Conservation (phyloP, 2,797 vertebrate species). For the Botia almorhae region DNA sequence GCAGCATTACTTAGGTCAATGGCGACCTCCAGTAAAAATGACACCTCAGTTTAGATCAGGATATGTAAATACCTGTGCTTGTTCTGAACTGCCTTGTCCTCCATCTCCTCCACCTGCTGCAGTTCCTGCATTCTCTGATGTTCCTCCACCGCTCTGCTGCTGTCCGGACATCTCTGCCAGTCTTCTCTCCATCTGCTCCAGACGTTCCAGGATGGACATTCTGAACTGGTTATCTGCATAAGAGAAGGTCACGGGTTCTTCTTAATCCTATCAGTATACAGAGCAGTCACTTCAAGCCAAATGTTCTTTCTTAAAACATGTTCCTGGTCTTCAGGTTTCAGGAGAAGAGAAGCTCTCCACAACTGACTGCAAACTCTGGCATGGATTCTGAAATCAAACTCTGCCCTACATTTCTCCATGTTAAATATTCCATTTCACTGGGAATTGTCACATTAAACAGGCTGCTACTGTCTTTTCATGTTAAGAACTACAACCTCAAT, state of each 20-base stretch:
- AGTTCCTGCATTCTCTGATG: slow-evolving; percentile 76
- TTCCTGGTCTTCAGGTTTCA: too few relatives aligned
- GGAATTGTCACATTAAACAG: background rate
- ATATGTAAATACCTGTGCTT: slow-evolving; percentile 71
- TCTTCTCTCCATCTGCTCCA: slow-evolving; percentile 99
- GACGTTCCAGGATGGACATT: slow-evolving; percentile 98
- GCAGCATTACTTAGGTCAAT: background rate
- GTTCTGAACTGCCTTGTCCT: slow-evolving; percentile 80
- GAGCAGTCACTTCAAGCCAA: too few relatives aligned
- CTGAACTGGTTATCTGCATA: slow-evolving; percentile 96
- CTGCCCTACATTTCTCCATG: background rate
- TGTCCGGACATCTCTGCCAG: slow-evolving; percentile 98
- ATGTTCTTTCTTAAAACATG: background rate
- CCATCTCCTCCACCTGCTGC: slow-evolving; percentile 71
- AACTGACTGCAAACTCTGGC: background rate
- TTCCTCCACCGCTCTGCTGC: slow-evolving; percentile 67
- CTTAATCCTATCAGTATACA: background rate
- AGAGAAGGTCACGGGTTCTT: background rate
- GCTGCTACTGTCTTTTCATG: background rate
- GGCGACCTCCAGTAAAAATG: background rate
- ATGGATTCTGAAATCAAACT: background rate
- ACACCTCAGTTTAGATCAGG: background rate
- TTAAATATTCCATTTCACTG: background rate
- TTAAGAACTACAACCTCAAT: background rate
- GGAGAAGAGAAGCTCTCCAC: background rate